A percentile compares a stretch with the other conserved stretches of the same genome.
These are phyloP conservation scores for Dynastes maya DNA, from an alignment of 2,888 invertebrate species.

Conservation along the genomic window DNA sequence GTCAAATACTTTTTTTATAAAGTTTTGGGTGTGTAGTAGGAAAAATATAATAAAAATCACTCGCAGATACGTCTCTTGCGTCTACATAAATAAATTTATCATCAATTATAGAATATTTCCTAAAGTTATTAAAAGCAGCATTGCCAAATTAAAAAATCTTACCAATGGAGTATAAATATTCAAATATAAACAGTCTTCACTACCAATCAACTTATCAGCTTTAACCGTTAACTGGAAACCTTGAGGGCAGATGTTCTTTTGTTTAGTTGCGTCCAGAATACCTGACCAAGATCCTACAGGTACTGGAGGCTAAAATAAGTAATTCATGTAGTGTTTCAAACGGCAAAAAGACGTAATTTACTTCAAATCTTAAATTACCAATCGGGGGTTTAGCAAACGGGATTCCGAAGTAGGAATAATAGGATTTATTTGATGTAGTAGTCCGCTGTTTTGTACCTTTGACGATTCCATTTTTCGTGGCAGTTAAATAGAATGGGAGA, in stretches of 20 bases:
- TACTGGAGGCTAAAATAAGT: conserved; percentile 3
- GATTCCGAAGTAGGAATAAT: conserved; percentile 59
- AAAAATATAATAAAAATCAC: no score
- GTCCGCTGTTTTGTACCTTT: conserved; percentile 53
- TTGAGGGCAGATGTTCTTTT: conserved; percentile 5
- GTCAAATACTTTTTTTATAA: no score
- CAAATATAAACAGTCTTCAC: conserved; percentile 17
- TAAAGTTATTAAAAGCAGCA: not conserved
- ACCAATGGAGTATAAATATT: conserved; percentile 24
- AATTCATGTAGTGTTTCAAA: not conserved
- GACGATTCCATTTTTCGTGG: conserved; percentile 55
- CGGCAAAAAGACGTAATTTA: not conserved
- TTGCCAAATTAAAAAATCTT: not conserved
- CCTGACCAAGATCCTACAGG: not conserved
- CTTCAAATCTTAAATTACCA: conserved; percentile 56
- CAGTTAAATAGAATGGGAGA: not conserved
- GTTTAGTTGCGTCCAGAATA: conserved; percentile 15
- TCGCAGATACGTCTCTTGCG: no score
- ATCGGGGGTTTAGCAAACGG: conserved; percentile 60
- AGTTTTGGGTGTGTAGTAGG: no score
- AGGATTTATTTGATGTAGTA: conserved; percentile 30
- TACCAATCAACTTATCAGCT: not conserved
- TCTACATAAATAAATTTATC: no score
- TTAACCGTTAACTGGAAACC: not conserved
- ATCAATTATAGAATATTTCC: not conserved